These are phyloP conservation scores for Isotomurus palustris DNA, from an alignment of 2,888 invertebrate genomes.

Conservation along the genomic window DNA sequence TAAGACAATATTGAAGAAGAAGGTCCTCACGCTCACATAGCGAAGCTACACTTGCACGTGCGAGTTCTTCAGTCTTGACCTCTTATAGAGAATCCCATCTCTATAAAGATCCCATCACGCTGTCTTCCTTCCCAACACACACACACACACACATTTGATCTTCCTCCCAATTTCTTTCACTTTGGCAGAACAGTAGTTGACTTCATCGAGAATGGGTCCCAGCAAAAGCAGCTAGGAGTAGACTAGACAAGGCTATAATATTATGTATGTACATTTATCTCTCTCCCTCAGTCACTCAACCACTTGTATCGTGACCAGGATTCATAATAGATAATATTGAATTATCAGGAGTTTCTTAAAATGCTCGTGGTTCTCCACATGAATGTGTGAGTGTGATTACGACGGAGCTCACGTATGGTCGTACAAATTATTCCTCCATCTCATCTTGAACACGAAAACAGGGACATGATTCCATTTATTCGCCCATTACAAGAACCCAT, in stretches of 20 bases:
- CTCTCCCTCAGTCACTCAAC: not conserved
- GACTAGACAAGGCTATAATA: too few relatives aligned
- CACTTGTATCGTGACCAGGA: constrained; percentile 19
- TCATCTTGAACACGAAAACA: too few relatives aligned
- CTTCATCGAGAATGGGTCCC: too few relatives aligned
- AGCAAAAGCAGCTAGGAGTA: too few relatives aligned
- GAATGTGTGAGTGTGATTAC: too few relatives aligned
- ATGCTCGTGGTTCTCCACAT: not conserved
- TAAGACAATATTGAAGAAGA: not conserved
- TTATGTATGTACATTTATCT: too few relatives aligned
- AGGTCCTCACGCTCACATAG: not conserved
- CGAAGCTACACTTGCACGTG: constrained; percentile 32
- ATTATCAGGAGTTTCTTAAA: not conserved
- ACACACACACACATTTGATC: too few relatives aligned
- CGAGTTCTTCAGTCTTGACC: constrained; percentile 41
- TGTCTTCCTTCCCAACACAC: not conserved
- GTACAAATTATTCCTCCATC: too few relatives aligned
- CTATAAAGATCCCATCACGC: not conserved
- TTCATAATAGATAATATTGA: constrained; percentile 20
- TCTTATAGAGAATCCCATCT: constrained; percentile 35
- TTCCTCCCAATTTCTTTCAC: too few relatives aligned
- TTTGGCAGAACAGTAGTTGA: too few relatives aligned
- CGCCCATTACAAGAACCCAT: not conserved
- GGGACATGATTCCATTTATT: constrained; percentile 1
- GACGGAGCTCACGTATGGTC: too few relatives aligned